Base-by-base conservation (phyloP, 2,797 vertebrate genomes). In the Valencia hispanica region DNA sequence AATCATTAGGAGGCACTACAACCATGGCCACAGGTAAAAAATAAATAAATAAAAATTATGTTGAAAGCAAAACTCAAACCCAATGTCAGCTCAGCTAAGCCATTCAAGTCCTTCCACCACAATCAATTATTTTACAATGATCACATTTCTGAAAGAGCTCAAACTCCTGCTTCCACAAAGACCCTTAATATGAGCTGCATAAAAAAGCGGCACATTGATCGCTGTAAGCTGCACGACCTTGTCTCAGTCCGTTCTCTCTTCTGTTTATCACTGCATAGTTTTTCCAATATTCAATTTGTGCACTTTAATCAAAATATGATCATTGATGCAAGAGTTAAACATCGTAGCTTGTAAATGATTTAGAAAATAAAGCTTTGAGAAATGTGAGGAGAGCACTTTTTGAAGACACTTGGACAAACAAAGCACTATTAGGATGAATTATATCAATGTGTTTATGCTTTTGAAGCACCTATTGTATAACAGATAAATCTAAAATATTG, bases 261-360 rank as follows among this genome's bases (percentile, higher is more conserved):
- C 74, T 41, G 70, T 57, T 77, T 79, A 75, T 84, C 74, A 51
- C 68, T 66, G 84, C 47, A 75, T 70, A 74, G 76, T 73, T 72
- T 81, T 76, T 81, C 15, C 45, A 81, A 6, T 61, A 66, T 2
- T 83, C 69, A 78, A 81, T 71, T 81, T 59, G 65, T 68, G 75
- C 74, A 61, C 77, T 81, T 78, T 63, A 73, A 73, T 81, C 83
- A 79, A 89, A 84, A 86, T 72, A 76, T 81, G 79, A 61, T 69
- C 81, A 85, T 83, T 75, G 72, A 80, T 77, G 76, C 79, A 51
- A 68, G 63, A 77, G 25, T 73, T 63, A 32, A 14, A 61, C 45
- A 47, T 76, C 22, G 27, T 71, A 14, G 45, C 70, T 68, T 22
- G 15, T 69, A 25, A 66, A 70, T 76, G 72, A 69, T 75, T 78